Percentiles rank a stretch among this genome's conserved stretches.
Conservation (phyloP, 30 jellyfish, hydroid and myxozoan genomes). For the Aurelia aurita complex sp. Pacific region DNA sequence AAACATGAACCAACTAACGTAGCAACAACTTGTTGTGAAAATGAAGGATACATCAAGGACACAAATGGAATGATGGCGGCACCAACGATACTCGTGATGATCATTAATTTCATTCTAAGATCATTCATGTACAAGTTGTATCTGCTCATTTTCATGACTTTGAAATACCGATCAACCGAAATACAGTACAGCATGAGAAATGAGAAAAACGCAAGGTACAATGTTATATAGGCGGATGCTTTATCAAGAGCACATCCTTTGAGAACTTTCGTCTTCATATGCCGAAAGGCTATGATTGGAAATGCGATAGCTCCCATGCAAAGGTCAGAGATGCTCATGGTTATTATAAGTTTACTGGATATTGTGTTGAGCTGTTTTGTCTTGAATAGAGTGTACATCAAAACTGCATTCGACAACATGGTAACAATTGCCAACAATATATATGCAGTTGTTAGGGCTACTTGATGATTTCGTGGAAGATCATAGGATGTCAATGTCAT, state of each 20-base stretch:
- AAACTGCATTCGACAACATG: slow-evolving; percentile 15
- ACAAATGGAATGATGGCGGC: slow-evolving; percentile 15
- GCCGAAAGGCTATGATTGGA: slow-evolving; percentile 10
- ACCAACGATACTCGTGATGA: slow-evolving; percentile 8
- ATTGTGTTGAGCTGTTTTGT: slow-evolving; percentile 49
- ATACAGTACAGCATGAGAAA: slow-evolving; percentile 31
- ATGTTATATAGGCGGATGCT: slow-evolving; percentile 4
- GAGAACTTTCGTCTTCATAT: background rate
- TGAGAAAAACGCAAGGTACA: slow-evolving; percentile 37
- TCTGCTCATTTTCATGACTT: slow-evolving; percentile 29
- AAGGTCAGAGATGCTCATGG: slow-evolving; percentile 51
- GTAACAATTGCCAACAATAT: background rate
- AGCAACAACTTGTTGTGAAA: no score
- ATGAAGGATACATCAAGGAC: background rate
- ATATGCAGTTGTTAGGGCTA: no score
- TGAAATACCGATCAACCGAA: slow-evolving; percentile 32
- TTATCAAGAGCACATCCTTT: slow-evolving; percentile 24
- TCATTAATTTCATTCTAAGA: slow-evolving; percentile 22
- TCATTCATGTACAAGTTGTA: slow-evolving; percentile 50
- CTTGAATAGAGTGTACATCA: slow-evolving; percentile 34
- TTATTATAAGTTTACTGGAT: slow-evolving; percentile 28
- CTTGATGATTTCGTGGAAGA: no score
- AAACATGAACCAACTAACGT: no score
- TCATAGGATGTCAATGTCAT: no score
- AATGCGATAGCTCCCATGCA: slow-evolving; percentile 33